Evolutionary conservation across 2,113 vertebrate genomes (phyloP), one percentile per base, ranked within the genome.

Genomic region (Caranx melampygus): DNA sequence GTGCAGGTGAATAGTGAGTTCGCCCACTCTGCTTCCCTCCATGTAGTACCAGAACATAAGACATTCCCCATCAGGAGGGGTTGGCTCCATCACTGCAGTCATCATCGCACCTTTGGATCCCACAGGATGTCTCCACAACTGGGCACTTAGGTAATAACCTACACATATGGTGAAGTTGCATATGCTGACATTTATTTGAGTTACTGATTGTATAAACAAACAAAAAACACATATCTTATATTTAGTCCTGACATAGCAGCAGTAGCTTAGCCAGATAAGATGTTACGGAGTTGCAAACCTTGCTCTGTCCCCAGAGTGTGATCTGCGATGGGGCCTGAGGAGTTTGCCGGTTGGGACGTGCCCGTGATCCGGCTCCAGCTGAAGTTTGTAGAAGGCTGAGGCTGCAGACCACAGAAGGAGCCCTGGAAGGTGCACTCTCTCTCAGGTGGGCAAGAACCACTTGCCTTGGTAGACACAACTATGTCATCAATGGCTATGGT

Each of bases 1-100:
- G 54, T 93, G 88, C 35, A 93, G 75, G 59, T 91, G 89, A 77
- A 95, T 70, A 62, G 37, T 92, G 44, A 95, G 90, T 45, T 89
- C 81, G 6, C 93, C 94, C 6, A 89, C 81, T 21, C 34, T 87
- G 42, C 31, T 58, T 37, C 94, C 95, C 60, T 90, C 90, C 94
- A 95, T 95, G 85, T 94, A 88, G 84, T 94, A 95, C 93, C 93
- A 95, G 83, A 95, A 95, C 72, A 92, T 92, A 18, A 94, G 87
- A 67, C 95, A 95, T 62, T 94, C 94, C 8, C 93, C 93, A 0
- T 85, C 84, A 58, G 73, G 40, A 3, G 90, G 76, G 1, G 93
- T 93, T 13, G 94, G 85, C 34, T 90, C 85, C 80, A 92, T 86
- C 35, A 82, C 35, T 3, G 69, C 78, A 1, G 89, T 94, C 65